Percentiles rank a stretch among this genome's conserved stretches.
These are phyloP conservation scores for Cyprinodon brontotheroides DNA, from an alignment of 2,113 vertebrate genomes.

Conservation along the genomic window DNA sequence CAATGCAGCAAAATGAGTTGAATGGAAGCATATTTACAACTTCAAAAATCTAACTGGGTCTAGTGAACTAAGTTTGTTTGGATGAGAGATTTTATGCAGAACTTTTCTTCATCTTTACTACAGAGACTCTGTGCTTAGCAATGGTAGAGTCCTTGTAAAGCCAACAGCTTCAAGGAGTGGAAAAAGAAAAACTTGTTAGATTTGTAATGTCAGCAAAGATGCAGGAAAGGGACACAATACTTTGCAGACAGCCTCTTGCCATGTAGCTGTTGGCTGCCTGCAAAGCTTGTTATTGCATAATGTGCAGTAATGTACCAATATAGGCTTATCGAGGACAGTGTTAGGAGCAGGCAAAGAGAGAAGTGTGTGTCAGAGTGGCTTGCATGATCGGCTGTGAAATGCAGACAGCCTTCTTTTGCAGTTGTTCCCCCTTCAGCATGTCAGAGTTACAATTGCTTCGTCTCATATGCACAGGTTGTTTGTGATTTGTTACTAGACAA, in stretches of 20 bases:
- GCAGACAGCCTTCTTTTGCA: conserved; percentile 17
- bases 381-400: conserved; percentile 48
- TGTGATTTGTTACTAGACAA: conserved; percentile 51
- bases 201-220: no score
- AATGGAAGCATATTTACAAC: not conserved
- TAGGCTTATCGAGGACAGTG: not conserved
- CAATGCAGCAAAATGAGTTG: not conserved
- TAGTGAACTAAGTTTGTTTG: conserved; percentile 16
- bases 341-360: conserved; percentile 3
- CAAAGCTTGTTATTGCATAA: not conserved
- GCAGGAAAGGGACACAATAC: not conserved
- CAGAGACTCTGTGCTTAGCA: no score
- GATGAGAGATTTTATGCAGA: no score
- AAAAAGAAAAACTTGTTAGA: no score
- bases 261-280: not conserved
- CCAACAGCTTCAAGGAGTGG: no score
- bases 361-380: conserved; percentile 20
- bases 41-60: no score
- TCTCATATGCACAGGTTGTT: conserved; percentile 39
- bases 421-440: conserved; percentile 18
- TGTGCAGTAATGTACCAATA: not conserved
- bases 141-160: no score
- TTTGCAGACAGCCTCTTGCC: not conserved
- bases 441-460: conserved; percentile 23
- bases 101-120: no score